These are phyloP conservation scores for Eurois occulta DNA, from an alignment of 2,888 invertebrate genomes.

Conservation along the genomic window DNA sequence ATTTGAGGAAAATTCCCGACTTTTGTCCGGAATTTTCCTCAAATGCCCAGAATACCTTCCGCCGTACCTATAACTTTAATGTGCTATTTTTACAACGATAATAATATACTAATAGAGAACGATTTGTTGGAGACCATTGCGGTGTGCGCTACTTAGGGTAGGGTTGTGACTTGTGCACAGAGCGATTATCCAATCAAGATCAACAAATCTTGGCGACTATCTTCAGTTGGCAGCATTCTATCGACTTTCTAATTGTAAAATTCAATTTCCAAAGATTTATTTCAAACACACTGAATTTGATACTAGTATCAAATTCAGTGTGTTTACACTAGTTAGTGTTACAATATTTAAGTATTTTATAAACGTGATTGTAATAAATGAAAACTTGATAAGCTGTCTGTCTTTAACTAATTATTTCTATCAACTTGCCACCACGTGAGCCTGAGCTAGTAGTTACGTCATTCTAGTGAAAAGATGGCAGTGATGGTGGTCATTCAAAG, in stretches of 20 bases:
- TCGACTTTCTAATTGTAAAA: neutral
- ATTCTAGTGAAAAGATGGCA: neutral
- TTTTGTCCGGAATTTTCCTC: too few species aligned
- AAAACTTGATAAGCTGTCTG: neutral
- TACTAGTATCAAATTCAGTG: too few species aligned
- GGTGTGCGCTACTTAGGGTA: too few species aligned
- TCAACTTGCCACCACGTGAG: neutral
- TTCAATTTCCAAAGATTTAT: neutral
- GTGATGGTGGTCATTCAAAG: neutral
- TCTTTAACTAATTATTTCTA: neutral
- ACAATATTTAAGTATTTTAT: neutral
- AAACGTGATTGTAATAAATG: neutral
- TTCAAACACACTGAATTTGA: neutral
- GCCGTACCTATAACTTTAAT: too few species aligned
- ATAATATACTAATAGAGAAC: too few species aligned
- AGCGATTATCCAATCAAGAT: neutral
- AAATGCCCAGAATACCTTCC: too few species aligned
- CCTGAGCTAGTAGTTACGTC: neutral
- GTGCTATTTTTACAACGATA: too few species aligned
- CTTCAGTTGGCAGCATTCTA: neutral
- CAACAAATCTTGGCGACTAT: neutral
- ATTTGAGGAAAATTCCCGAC: too few species aligned
- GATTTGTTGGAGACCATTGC: too few species aligned
- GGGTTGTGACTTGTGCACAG: neutral
- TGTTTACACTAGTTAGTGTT: too few species aligned